Conservation (phyloP, 2,888 invertebrate species). For the Thymelicus lineola region DNA sequence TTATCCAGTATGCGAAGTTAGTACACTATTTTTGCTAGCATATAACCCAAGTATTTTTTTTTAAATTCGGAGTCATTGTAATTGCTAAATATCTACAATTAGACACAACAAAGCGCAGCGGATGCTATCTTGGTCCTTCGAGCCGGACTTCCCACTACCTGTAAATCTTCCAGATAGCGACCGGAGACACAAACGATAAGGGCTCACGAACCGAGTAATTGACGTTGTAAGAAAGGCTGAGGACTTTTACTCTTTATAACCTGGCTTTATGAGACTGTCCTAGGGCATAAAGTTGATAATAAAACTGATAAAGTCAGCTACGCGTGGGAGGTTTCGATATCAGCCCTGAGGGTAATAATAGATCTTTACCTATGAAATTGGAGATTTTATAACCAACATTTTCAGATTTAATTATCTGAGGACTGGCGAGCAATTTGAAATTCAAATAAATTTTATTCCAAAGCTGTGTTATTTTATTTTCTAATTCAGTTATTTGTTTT, state of each 20-base stretch:
- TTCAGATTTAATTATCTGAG: no score
- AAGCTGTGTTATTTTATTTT: no score
- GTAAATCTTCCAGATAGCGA: slow-evolving; percentile 76
- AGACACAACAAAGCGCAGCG: slow-evolving; percentile 55
- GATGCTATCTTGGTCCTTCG: slow-evolving; percentile 55
- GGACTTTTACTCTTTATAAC: slow-evolving; percentile 57
- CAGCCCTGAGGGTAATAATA: slow-evolving; percentile 21
- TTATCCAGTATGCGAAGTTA: no score
- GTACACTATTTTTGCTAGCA: background rate
- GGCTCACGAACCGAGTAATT: slow-evolving; percentile 74
- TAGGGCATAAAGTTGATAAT: slow-evolving; percentile 59
- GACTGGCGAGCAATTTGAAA: no score
- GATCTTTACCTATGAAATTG: no score
- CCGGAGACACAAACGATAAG: slow-evolving; percentile 67
- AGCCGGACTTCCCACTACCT: slow-evolving; percentile 60
- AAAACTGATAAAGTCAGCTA: slow-evolving; percentile 51
- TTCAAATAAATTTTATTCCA: no score
- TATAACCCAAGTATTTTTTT: background rate
- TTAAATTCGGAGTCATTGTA: slow-evolving; percentile 11
- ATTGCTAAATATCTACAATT: slow-evolving; percentile 48
- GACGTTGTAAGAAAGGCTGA: slow-evolving; percentile 73
- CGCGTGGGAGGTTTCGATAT: slow-evolving; percentile 35
- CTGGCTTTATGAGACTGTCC: slow-evolving; percentile 54
- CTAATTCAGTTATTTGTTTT: no score
- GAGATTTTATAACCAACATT: no score